Evolutionary conservation across 2,888 invertebrate species (phyloP).

Genomic region (Therioaphis trifolii): DNA sequence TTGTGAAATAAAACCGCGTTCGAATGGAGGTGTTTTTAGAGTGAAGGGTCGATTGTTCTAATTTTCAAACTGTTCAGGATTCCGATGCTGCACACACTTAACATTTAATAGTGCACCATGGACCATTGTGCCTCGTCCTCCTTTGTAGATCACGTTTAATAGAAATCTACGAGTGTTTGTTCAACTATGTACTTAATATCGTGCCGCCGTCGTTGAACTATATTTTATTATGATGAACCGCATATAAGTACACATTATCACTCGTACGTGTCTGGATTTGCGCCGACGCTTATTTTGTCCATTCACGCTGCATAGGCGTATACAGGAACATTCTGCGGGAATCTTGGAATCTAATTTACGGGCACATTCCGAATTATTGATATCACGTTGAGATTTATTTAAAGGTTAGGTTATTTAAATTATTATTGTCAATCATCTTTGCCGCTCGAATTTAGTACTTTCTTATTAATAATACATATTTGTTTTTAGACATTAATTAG

Average conservation of each 20-base stretch:
- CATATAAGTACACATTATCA: no score
- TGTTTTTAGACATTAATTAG: no score
- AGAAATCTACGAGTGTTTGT: background rate
- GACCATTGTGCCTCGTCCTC: background rate
- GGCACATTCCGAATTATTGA: no score
- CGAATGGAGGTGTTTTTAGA: constrained; percentile 15
- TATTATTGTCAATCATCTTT: no score
- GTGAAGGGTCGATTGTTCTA: constrained; percentile 27
- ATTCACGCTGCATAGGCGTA: background rate
- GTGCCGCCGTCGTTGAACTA: background rate
- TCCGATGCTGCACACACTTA: background rate
- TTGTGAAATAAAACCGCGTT: constrained; percentile 10
- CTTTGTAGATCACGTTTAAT: constrained; percentile 2
- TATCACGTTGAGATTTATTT: no score
- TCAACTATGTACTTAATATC: background rate
- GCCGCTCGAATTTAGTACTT: no score
- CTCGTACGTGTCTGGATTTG: background rate
- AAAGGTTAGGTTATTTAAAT: no score
- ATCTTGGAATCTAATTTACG: no score
- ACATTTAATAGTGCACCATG: constrained; percentile 20
- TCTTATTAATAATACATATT: no score
- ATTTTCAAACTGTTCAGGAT: constrained; percentile 14
- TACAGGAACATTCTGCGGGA: no score
- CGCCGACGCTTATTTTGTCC: background rate
- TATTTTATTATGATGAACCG: no score